phyloP scores from a whole-genome alignment of 2,888 invertebrate genomes.

The Melikaiella ostensackeni region DNA sequence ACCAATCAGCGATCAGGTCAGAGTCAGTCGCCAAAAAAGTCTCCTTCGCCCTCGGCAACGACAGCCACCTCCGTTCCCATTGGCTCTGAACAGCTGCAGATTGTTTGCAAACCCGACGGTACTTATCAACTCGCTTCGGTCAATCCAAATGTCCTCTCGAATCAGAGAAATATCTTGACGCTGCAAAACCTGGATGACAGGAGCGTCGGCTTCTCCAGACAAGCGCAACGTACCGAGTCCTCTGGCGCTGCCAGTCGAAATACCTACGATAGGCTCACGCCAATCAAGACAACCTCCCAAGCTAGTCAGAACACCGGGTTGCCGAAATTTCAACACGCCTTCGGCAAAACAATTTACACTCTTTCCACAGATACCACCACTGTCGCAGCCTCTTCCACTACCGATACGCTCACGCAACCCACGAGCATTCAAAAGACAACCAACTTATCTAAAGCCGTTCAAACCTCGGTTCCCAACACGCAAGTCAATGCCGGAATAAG shows the following conservation, averaged over 20 bases:
- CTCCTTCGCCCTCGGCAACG: constrained; percentile 63
- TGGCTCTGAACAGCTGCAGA: constrained; percentile 68
- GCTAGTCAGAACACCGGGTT: constrained; percentile 76
- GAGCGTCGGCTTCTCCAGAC: constrained; percentile 62
- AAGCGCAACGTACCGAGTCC: constrained; percentile 59
- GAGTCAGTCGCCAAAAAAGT: constrained; percentile 71
- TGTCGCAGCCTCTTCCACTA: constrained; percentile 58
- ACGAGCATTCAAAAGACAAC: constrained; percentile 62
- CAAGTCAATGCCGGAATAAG: constrained; percentile 64
- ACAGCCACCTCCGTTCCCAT: constrained; percentile 62
- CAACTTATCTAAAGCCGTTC: constrained; percentile 75
- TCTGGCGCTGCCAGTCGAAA: constrained; percentile 54
- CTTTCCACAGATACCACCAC: constrained; percentile 65
- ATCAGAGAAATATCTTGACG: constrained; percentile 66
- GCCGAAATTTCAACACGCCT: constrained; percentile 89
- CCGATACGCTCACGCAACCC: constrained; percentile 60
- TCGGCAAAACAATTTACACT: constrained; percentile 84
- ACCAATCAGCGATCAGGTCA: constrained; percentile 55
- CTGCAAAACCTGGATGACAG: constrained; percentile 70
- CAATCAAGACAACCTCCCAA: constrained; percentile 59
- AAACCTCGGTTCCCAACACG: constrained; percentile 70
- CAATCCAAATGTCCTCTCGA: constrained; percentile 63
- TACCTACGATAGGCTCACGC: constrained; percentile 64
- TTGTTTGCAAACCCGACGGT: constrained; percentile 73
- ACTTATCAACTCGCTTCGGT: constrained; percentile 71